phyloP scores from a whole-genome alignment of 2,113 vertebrate species.

The Barnardius zonarius region DNA sequence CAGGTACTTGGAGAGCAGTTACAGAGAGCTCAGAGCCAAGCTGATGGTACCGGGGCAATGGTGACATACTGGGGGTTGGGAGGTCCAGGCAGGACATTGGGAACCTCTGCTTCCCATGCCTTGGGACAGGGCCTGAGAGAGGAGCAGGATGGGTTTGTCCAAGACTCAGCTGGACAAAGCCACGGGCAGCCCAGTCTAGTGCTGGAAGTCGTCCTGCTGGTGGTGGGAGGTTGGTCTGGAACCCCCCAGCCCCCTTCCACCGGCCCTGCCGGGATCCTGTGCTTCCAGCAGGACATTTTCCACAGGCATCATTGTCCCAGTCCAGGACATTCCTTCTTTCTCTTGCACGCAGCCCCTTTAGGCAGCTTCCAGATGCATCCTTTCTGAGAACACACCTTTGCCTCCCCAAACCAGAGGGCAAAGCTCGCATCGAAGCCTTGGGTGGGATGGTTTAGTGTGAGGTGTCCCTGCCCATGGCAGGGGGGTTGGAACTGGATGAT shows the following conservation, averaged over 20 bases:
- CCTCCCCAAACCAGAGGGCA: not conserved
- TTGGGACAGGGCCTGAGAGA: not conserved
- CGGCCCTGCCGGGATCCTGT: not conserved
- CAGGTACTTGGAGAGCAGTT: not conserved
- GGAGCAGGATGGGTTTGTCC: not conserved
- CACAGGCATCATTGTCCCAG: not conserved
- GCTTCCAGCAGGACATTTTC: not conserved
- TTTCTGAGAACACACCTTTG: not conserved
- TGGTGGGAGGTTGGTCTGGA: not conserved
- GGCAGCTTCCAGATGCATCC: not conserved
- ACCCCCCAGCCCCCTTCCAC: not conserved
- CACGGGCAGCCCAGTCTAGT: fast-evolving
- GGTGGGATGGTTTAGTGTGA: too few species aligned
- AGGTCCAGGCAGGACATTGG: not conserved
- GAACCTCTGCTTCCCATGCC: not conserved
- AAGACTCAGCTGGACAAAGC: not conserved
- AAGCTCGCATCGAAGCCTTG: not conserved
- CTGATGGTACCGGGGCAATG: not conserved
- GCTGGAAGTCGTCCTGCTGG: not conserved
- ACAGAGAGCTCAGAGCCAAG: not conserved
- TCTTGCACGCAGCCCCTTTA: not conserved
- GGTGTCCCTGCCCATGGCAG: too few species aligned
- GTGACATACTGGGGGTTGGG: not conserved
- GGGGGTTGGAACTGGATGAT: too few species aligned
- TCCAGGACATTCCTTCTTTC: not conserved